These are phyloP conservation scores for Morpho achilles DNA, from an alignment of 2,888 invertebrate genomes.

Conservation along the genomic window DNA sequence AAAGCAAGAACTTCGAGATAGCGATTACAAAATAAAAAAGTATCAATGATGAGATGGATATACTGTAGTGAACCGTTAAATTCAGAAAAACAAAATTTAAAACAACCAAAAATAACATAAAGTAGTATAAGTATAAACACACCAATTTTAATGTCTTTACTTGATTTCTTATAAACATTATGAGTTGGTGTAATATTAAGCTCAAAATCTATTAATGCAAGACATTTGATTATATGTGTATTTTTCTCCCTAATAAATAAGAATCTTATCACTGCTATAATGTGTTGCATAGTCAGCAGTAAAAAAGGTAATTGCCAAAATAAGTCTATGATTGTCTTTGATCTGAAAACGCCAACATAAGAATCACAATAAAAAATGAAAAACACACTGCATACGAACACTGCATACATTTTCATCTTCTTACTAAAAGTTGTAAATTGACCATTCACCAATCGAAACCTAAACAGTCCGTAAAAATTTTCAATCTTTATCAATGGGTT, in stretches of 20 bases:
- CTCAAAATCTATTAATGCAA: constrained; percentile 19
- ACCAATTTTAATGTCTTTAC: constrained; percentile 8
- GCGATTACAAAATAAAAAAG: constrained; percentile 16
- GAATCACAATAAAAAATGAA: neutral
- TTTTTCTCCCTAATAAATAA: constrained; percentile 5
- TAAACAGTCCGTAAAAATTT: constrained; percentile 12
- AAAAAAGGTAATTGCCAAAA: too few species aligned
- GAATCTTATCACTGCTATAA: constrained; percentile 7
- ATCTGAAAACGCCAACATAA: too few species aligned
- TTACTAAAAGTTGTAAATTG: constrained; percentile 3
- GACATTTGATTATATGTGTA: constrained; percentile 5
- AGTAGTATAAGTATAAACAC: constrained; percentile 5
- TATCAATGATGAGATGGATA: neutral
- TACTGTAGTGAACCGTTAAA: neutral
- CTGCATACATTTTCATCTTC: constrained; percentile 5
- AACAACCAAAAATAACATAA: neutral
- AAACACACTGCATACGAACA: neutral
- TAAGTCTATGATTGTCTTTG: too few species aligned
- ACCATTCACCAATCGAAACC: constrained; percentile 1
- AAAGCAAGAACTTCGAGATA: constrained; percentile 30
- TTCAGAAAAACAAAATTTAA: neutral
- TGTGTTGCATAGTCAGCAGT: constrained; percentile 7
- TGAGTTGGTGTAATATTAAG: constrained; percentile 13
- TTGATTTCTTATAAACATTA: constrained; percentile 6
- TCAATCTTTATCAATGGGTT: constrained; percentile 5